A percentile compares a stretch with the other conserved stretches of the same genome.
Conservation (phyloP, 2,888 invertebrate genomes). For the Tolmerus cingulatus region DNA sequence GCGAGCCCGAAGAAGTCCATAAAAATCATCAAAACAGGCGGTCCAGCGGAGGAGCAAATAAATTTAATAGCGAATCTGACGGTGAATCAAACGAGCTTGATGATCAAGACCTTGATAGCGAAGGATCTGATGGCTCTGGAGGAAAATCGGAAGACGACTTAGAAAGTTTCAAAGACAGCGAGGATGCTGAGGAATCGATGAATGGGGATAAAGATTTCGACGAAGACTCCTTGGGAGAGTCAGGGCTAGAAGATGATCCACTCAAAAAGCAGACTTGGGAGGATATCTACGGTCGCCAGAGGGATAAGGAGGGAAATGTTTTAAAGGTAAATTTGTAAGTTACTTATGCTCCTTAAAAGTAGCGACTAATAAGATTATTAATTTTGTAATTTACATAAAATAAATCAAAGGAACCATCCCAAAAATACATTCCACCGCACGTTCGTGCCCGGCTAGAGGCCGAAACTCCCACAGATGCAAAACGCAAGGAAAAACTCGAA, state of each 20-base stretch:
- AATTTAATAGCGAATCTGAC: neutral
- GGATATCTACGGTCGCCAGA: constrained; percentile 91
- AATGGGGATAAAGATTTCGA: neutral
- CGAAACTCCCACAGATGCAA: constrained; percentile 46
- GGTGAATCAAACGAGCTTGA: neutral
- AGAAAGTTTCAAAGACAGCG: neutral
- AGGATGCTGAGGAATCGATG: neutral
- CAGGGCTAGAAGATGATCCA: constrained; percentile 48
- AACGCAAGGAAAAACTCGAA: constrained; percentile 69
- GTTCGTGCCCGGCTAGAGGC: constrained; percentile 68
- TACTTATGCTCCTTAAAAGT: too few relatives aligned
- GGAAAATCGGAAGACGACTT: constrained; percentile 17
- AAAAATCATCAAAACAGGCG: neutral
- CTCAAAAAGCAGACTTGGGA: constrained; percentile 68
- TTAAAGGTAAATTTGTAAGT: constrained; percentile 65
- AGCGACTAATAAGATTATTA: too few relatives aligned
- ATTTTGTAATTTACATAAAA: neutral
- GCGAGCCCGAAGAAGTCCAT: constrained; percentile 37
- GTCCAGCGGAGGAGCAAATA: neutral
- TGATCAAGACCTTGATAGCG: neutral
- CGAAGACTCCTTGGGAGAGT: neutral
- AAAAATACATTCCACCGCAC: constrained; percentile 86
- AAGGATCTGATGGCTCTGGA: neutral
- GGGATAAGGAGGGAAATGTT: constrained; percentile 82
- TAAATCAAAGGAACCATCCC: constrained; percentile 60